Evolutionary conservation across 2,113 vertebrate species (phyloP), one percentile per base, ranked within the genome.

Genomic region (Leucosticte australis): DNA sequence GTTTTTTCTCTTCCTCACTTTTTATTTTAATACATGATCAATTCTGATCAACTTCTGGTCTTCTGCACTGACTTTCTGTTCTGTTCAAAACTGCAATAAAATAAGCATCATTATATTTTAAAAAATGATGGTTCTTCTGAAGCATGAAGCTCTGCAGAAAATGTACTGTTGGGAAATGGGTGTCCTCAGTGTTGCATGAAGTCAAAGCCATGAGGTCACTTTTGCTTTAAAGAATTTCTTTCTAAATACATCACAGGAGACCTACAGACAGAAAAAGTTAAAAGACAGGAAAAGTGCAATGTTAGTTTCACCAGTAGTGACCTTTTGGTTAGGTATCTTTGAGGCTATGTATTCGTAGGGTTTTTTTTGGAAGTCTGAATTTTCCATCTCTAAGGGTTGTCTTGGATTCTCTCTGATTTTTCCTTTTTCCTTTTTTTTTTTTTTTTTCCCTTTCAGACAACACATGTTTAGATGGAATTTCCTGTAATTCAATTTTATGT

Each of bases 361-460:
- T 37, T 18, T n/a, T 2, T 56, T 57, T 19, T 6, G 2, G 10
- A 74, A 82, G 22, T 42, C 8, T 18, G 31, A 44, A 11, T 22
- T 92, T 91, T 83, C 31, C 0, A 0, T 30, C 9, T 78, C 9
- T 62, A 39, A 60, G 12, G 2, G 4, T 47, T 74, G 7, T 15
- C 19, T 75, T 79, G 17, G 7, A 47, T 49, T 69, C 7, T 68
- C 5, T 15, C 30, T 13, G 6, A 35, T 59, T 59, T 56, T 2
- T 30, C 1, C 7, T 16, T 1, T 17, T 15, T 5, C 3, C 8
- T 30, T 49, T 8, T n/a, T 42, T 60, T 12, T 4, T 4, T 24
- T 28, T 20, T 6, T 26, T 13, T 17, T 13, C 17, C 16, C 5
- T 13, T 11, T 22, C 13, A 17, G 11, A 62, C 4, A 21, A 18